phyloP scores from a whole-genome alignment of 2,113 vertebrate genomes.

The Kryptolebias marmoratus region DNA sequence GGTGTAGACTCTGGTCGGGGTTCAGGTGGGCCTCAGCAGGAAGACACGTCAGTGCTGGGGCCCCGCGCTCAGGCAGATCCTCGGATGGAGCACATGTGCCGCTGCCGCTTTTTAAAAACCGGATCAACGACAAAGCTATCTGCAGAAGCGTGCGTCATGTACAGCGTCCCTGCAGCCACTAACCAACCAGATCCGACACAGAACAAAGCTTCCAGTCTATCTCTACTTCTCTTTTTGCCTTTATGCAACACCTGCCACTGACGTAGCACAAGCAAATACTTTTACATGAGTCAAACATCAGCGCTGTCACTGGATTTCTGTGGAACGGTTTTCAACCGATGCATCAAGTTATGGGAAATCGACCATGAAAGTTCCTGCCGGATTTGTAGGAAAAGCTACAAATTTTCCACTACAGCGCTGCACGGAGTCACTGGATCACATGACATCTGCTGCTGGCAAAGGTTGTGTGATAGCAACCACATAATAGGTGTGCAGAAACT shows the following conservation, averaged over 20 bases:
- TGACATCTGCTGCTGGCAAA: conserved; percentile 3
- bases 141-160: neutral
- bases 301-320: neutral
- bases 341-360: neutral
- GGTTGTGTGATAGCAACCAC: neutral
- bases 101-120: conserved; percentile 25
- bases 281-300: neutral
- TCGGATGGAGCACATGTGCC: conserved; percentile 32
- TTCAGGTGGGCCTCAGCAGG: conserved; percentile 25
- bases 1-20: conserved; percentile 21
- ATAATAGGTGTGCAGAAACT: neutral
- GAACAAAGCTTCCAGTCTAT: neutral
- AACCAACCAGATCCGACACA: conserved; percentile 10
- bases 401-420: fast-evolving
- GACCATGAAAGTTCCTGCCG: neutral
- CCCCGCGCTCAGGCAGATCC: conserved; percentile 16
- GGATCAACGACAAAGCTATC: conserved; percentile 1
- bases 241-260: neutral
- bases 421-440: neutral
- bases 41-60: conserved; percentile 27
- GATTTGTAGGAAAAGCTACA: conserved; percentile 7
- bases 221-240: neutral
- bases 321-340: neutral
- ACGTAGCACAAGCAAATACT: neutral
- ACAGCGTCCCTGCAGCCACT: neutral